Base-by-base conservation (phyloP, 2,113 vertebrate species). In the Nesoenas mayeri region DNA sequence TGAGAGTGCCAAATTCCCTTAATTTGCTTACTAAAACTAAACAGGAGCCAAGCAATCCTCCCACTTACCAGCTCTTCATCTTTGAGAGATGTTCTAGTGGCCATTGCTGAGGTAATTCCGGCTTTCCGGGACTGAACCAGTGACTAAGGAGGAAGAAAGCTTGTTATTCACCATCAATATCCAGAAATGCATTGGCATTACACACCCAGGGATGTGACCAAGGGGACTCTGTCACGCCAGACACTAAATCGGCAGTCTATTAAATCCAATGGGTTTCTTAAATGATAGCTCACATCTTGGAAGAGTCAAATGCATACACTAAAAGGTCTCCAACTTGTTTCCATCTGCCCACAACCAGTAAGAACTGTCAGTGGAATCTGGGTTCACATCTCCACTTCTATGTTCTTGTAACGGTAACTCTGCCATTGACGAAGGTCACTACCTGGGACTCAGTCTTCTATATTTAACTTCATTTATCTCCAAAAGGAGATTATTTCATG, bases 121-220 rank as follows among this genome's bases (percentile, higher is more conserved):
- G 99, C 99, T 95, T 99, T 99, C 96, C 99, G 98, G 91, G 99
- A 99, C 97, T 99, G 99, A 86, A 99, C 99, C 96, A 99, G 98
- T 48, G 99, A 99, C 99, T 99, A 92, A 81, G 91, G 93, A 97
- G 73, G 36, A 92, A 97, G 61, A 93, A 75, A 74, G 21, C 67
- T 77, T 36, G 22, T 94, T 80, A 95, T 42, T 83, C 36, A 88
- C 16, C 31, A 81, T 13, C 9, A 47, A 7, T 21, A 61, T 32
- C 48, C 28, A 77, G 25, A 79, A 67, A n/a, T 40, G 9, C 34
- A 58, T 32, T 31, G 13, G 36, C 26, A 54, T 34, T 64, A 84
- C 16, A 17, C 3, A 4, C 25, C 50, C n/a, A 60, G 53, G 84
- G 44, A 72, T 16, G 51, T 44, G 48, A 93, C 24, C 34, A 71